Base-by-base conservation (phyloP, 1,140 invertebrate species). In the Zaprionus davidi region DNA sequence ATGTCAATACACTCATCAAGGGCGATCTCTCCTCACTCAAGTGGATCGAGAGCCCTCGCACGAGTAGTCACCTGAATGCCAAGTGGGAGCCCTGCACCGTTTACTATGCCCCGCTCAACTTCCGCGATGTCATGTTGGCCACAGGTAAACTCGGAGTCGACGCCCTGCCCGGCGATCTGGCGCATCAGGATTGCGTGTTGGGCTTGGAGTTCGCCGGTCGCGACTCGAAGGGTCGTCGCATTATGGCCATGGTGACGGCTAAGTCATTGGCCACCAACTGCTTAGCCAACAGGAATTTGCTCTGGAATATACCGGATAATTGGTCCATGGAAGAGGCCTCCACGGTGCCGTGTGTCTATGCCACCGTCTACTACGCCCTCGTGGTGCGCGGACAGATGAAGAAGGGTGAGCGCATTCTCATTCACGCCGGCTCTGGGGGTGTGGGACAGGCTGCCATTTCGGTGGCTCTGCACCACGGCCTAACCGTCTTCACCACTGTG, bases 121-220 rank as follows among this genome's bases (percentile, higher is more conserved):
- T 99, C 95, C 95, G 98, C 62, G 98, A 99, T 93, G 96, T 99
- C 36, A 99, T 99, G 98, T 93, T 99, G 79, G 98, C 98, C 9
- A 97, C 97, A 36, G 98, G 98, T 68, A 99, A 99, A 93, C 94
- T 99, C 17, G 96, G 98, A 24, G 97, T 98, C 13, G 98, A 99
- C 94, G 97, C 98, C 31, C 94, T 99, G 53, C 98, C 98, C 34
- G 97, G 97, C 76, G 95, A 97, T 88, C 92, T 97, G 49, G 96
- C 96, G 17, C 94, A 95, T 64, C 95, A 98, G 94, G 98, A 99
- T 78, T 99, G 98, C 92, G 96, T 99, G 75, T 94, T 99, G n/a
- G 99, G 99, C 53, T 94, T 99, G 71, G 98, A 99, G 92, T 99
- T 99, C 93, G 95, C 97, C 58, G 98, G 98, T 1, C 94, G 96